Evolutionary conservation across 2,888 invertebrate species (phyloP), one percentile per base, ranked within the genome.

Genomic region (Lepeophtheirus nordmannii): DNA sequence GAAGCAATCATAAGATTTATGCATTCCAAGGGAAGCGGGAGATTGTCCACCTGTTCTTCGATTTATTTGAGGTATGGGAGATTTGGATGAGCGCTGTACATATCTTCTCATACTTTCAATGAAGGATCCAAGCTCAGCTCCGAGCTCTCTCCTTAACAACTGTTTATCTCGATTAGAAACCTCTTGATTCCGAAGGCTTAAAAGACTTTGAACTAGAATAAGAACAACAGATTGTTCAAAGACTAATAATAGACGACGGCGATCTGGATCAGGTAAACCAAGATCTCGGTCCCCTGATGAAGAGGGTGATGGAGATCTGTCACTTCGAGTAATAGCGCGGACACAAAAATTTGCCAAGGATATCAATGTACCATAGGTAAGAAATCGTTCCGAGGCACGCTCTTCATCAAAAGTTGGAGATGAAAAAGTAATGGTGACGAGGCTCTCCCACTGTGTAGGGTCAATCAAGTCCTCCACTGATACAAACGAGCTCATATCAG

Each of bases 111-210:
- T 58, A 12, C 40, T 67, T 53, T 65, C 67, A 20, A 59, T 60
- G 40, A 67, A 57, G 20, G 65, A 62, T 30, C 65, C 65, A 37
- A 67, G 46, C 40, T 67, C 67, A 22, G 67, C 67, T 11, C 67
- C 67, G 2, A 67, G 60, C 23, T 67, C 67, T 41, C 67, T 56
- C 22, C 65, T 58, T 9, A 67, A 46, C 2, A 66, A 41, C 58
- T 67, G 67, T 39, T 67, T 65, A n/a, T 67, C 67, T 46, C 65
- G 41, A 40, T 57, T 58, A 14, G 58, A 38, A 14, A 59, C 53
- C n/a, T 58, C 39, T 30, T 58, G 65, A 58, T 67, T 56, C 17
- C 58, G 53, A 10, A 67, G 46, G 65, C 58, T 59, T 20, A 65
- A 23, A 38, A 67, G 46, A 14, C 37, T 62, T 62, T 62, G 62